phyloP scores from a whole-genome alignment of 2,113 vertebrate genomes.

The Delphinus delphis region DNA sequence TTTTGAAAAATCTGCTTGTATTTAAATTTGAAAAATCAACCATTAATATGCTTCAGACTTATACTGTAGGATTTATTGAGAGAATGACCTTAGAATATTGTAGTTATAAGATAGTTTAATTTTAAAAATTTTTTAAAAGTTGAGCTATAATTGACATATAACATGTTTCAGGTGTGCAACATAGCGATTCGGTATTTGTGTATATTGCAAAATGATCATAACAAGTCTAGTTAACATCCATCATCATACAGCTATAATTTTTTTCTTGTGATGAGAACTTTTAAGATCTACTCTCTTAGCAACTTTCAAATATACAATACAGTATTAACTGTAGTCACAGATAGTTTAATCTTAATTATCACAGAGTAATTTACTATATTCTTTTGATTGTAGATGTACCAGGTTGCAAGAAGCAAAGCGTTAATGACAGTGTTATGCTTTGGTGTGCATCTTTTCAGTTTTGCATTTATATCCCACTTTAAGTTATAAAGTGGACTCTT shows the following conservation, averaged over 20 bases:
- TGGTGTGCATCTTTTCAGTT: not conserved
- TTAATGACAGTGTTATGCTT: not conserved
- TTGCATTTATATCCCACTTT: not conserved
- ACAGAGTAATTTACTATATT: not conserved
- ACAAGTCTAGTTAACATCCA: not conserved
- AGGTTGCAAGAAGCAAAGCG: not conserved
- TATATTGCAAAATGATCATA: not conserved
- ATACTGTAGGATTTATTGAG: constrained; percentile 14
- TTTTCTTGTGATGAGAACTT: not conserved
- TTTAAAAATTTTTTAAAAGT: not conserved
- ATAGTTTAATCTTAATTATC: constrained; percentile 32
- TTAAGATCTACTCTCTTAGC: not conserved
- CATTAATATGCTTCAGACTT: not conserved
- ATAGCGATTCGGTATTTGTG: not conserved
- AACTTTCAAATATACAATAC: not conserved
- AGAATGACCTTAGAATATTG: not conserved
- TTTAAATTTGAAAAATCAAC: constrained; percentile 15
- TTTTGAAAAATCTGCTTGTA: not conserved
- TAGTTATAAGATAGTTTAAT: constrained; percentile 19
- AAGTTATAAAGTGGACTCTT: not conserved
- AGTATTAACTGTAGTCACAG: not conserved
- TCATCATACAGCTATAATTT: not conserved
- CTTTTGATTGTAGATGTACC: not conserved
- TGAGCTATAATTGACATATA: not conserved
- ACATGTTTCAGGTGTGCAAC: not conserved